Conservation (phyloP, 1,140 invertebrate genomes). For the Dreissena rostriformis region DNA sequence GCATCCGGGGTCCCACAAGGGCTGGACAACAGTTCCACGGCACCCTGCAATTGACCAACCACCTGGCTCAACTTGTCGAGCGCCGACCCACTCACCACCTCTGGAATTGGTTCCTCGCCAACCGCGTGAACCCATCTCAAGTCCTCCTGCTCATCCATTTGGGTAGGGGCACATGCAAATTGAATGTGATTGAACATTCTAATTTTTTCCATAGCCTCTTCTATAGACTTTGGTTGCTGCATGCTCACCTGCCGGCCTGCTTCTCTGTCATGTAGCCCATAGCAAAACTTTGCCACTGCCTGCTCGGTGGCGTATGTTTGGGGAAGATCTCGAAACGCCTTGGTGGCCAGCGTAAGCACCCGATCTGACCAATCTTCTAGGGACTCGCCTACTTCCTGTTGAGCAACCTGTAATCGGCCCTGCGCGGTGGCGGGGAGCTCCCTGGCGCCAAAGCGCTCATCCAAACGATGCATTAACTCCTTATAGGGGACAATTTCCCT, state of each 20-base stretch:
- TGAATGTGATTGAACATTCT: no score
- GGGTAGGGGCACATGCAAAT: no score
- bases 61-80: no score
- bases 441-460: slow-evolving; percentile 22
- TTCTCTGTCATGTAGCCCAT: slow-evolving; percentile 7
- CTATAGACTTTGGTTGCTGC: no score
- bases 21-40: no score
- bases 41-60: no score
- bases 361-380: slow-evolving; percentile 16
- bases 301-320: slow-evolving; percentile 11
- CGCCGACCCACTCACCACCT: no score
- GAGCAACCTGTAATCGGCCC: slow-evolving; percentile 2
- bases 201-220: no score
- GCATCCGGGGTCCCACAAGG: no score
- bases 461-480: not conserved
- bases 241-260: not conserved
- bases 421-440: slow-evolving; percentile 26
- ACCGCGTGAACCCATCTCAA: no score
- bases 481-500: not conserved
- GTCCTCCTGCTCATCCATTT: no score
- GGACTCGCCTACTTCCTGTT: slow-evolving; percentile 1
- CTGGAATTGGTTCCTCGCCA: no score
- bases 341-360: slow-evolving; percentile 6
- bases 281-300: slow-evolving; percentile 22
- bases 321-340: slow-evolving; percentile 17